Conservation (phyloP, 2,888 invertebrate genomes). For the Conchocele bisecta region DNA sequence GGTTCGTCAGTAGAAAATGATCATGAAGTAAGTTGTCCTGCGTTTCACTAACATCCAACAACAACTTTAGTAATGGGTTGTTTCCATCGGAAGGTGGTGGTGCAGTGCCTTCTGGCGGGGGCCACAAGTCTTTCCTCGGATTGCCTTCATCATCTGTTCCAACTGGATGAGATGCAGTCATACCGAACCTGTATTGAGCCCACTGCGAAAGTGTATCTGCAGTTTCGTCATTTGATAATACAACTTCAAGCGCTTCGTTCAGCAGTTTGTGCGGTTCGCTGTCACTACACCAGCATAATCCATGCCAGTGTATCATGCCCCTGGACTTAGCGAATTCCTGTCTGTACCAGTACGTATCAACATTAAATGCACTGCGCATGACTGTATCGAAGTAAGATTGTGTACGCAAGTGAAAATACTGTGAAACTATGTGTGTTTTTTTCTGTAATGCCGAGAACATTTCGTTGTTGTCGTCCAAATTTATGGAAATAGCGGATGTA, state of each 20-base stretch:
- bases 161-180: slow-evolving; percentile 57
- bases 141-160: slow-evolving; percentile 38
- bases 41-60: slow-evolving; percentile 60
- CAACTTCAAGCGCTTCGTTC: slow-evolving; percentile 26
- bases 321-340: slow-evolving; percentile 50
- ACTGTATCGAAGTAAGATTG: slow-evolving; percentile 39
- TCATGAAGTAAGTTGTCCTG: too few relatives aligned
- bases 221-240: slow-evolving; percentile 1
- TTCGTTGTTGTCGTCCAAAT: too few relatives aligned
- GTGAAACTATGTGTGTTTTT: too few relatives aligned
- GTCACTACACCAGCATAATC: slow-evolving; percentile 52
- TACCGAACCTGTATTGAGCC: too few relatives aligned
- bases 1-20: too few relatives aligned
- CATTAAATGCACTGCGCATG: slow-evolving; percentile 46
- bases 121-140: slow-evolving; percentile 54
- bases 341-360: slow-evolving; percentile 56
- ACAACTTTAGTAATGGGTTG: too few relatives aligned
- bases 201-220: slow-evolving; percentile 2
- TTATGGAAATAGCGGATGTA: too few relatives aligned
- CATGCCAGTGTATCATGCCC: slow-evolving; percentile 59
- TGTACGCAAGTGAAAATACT: too few relatives aligned
- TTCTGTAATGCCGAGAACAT: too few relatives aligned
- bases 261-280: slow-evolving; percentile 44
- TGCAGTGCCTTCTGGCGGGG: slow-evolving; percentile 59
- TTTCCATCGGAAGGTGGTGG: too few relatives aligned